A percentile compares a stretch with the other conserved stretches of the same genome.
phyloP scores from a whole-genome alignment of 64 coral and sea anemone species.

The Montipora sp. region DNA sequence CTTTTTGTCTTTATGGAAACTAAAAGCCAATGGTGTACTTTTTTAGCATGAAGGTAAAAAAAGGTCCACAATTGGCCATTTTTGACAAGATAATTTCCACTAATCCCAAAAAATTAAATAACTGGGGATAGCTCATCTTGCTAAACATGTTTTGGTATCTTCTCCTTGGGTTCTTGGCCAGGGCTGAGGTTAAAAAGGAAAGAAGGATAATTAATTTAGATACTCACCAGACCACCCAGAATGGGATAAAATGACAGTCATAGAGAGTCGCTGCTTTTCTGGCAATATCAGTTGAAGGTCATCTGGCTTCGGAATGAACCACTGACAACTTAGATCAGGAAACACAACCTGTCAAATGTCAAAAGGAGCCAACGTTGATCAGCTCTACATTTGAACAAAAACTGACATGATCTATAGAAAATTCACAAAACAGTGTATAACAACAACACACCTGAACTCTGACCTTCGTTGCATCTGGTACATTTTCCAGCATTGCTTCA shows the following conservation, averaged over 20 bases:
- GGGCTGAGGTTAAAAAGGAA: background rate
- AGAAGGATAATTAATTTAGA: background rate
- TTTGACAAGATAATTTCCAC: too few species aligned
- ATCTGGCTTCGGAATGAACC: conserved; percentile 88
- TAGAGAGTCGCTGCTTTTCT: conserved; percentile 80
- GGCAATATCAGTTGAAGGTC: conserved; percentile 75
- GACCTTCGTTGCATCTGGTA: conserved; percentile 71
- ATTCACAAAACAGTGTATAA: background rate
- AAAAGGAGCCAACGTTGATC: background rate
- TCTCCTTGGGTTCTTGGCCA: too few species aligned
- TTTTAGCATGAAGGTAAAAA: too few species aligned
- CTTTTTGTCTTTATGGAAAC: too few species aligned
- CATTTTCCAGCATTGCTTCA: conserved; percentile 92
- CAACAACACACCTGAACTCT: conserved; percentile 79
- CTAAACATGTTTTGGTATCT: too few species aligned
- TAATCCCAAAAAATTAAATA: too few species aligned
- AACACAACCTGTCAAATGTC: conserved; percentile 84
- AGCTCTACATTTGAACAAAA: background rate
- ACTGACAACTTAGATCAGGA: conserved; percentile 88
- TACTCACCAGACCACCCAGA: conserved; percentile 87
- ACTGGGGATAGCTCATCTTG: too few species aligned
- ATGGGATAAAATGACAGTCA: conserved; percentile 90
- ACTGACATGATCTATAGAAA: background rate
- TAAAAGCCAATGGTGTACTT: too few species aligned
- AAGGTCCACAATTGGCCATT: too few species aligned